Percentiles rank a stretch among this genome's conserved stretches.
These are phyloP conservation scores for Sarcophaga bullata DNA, from an alignment of 1,140 invertebrate genomes.

Conservation along the genomic window DNA sequence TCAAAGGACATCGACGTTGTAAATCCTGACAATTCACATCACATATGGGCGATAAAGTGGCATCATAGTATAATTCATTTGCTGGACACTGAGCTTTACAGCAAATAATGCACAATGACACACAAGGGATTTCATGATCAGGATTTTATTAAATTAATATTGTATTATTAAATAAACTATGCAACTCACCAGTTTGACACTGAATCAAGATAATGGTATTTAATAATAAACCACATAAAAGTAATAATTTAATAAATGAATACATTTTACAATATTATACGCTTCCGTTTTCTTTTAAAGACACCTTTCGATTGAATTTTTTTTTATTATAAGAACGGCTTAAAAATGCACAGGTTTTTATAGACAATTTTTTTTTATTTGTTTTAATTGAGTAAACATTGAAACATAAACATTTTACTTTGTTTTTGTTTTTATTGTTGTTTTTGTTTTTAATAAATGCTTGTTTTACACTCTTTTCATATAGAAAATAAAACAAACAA, in stretches of 20 bases:
- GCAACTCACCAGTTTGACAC: neutral
- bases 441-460: too few species aligned
- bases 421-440: too few species aligned
- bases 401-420: too few species aligned
- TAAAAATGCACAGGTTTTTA: too few species aligned
- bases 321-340: too few species aligned
- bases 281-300: too few species aligned
- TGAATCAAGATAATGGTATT: neutral
- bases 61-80: slow-evolving; percentile 39
- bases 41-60: slow-evolving; percentile 30
- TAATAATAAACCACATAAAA: neutral
- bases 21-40: slow-evolving; percentile 42
- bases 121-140: neutral
- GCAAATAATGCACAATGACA: neutral
- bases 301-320: too few species aligned
- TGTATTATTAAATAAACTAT: neutral
- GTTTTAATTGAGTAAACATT: too few species aligned
- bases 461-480: too few species aligned
- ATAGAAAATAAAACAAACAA: too few species aligned
- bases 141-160: neutral
- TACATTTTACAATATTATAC: neutral
- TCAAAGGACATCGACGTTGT: slow-evolving; percentile 27
- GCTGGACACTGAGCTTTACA: slow-evolving; percentile 30
- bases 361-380: too few species aligned
- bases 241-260: neutral